A percentile compares a stretch with the other conserved stretches of the same genome.
These are phyloP conservation scores for Tenualosa ilisha DNA, from an alignment of 2,797 vertebrate genomes.

Conservation along the genomic window DNA sequence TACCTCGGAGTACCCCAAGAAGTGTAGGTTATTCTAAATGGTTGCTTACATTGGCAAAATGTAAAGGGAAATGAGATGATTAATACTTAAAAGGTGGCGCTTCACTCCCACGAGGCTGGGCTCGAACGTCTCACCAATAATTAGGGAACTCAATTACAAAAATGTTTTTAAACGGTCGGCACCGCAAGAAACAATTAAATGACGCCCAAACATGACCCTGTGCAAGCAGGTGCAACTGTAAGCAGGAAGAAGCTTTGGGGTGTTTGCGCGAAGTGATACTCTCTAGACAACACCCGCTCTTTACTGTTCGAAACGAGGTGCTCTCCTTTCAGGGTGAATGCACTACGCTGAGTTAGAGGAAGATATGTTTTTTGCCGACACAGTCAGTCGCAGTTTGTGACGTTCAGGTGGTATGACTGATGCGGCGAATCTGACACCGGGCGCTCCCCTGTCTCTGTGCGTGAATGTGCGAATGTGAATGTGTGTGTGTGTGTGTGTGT, in stretches of 20 bases:
- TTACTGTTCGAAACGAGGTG: background rate
- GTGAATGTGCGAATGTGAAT: background rate
- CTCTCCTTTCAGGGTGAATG: conserved; percentile 16
- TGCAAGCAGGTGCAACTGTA: background rate
- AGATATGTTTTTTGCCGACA: background rate
- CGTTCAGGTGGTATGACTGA: conserved; percentile 8
- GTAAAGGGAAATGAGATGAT: background rate
- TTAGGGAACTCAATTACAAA: background rate
- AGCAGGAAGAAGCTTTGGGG: background rate
- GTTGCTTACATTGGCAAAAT: background rate
- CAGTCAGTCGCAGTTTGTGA: background rate
- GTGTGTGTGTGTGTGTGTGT: background rate
- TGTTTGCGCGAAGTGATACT: background rate
- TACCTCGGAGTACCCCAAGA: background rate
- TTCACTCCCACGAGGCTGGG: background rate
- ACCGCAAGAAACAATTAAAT: background rate
- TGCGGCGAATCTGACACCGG: background rate
- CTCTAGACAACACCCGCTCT: background rate
- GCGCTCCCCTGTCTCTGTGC: background rate
- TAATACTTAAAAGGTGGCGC: background rate
- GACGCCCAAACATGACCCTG: background rate
- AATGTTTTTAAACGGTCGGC: background rate
- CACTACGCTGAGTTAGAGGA: conserved; percentile 18
- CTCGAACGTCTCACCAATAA: background rate
- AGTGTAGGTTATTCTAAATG: background rate